Evolutionary conservation across 1,140 invertebrate genomes (phyloP).

Genomic region (Pemphigus obesinymphae): DNA sequence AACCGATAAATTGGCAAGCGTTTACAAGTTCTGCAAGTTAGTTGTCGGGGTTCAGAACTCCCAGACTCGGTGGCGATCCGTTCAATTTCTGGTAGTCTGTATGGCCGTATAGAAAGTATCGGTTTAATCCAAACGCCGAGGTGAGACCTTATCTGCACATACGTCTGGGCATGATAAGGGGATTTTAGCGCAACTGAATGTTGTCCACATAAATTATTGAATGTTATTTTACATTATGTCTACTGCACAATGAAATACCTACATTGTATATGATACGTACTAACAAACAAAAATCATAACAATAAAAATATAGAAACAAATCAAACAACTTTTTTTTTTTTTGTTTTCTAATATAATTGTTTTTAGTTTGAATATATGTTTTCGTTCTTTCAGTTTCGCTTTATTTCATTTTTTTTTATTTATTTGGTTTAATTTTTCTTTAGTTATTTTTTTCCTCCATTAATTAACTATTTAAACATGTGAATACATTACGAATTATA

Average conservation of each 20-base stretch:
- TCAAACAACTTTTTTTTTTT: too few relatives aligned
- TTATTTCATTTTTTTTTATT: too few relatives aligned
- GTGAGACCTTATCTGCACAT: constrained; percentile 14
- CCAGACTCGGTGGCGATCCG: constrained; percentile 8
- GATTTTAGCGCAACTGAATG: constrained; percentile 37
- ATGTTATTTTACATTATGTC: background rate
- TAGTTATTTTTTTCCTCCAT: too few relatives aligned
- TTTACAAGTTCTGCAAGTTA: constrained; percentile 61
- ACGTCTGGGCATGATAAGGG: constrained; percentile 34
- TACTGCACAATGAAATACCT: too few relatives aligned
- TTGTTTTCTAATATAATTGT: too few relatives aligned
- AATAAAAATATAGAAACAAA: too few relatives aligned
- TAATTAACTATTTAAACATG: too few relatives aligned
- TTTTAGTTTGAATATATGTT: too few relatives aligned
- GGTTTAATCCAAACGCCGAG: constrained; percentile 30
- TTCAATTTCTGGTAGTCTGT: constrained; percentile 25
- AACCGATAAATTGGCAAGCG: constrained; percentile 56
- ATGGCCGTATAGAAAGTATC: constrained; percentile 41
- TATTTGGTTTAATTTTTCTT: too few relatives aligned
- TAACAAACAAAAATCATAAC: background rate
- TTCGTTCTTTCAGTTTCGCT: too few relatives aligned
- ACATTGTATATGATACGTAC: too few relatives aligned
- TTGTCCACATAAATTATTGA: constrained; percentile 12
- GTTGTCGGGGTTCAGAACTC: constrained; percentile 57
- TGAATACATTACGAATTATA: too few relatives aligned